These are phyloP conservation scores for Drosophila subpulchrella DNA, from an alignment of 1,140 invertebrate species.

Conservation along the genomic window DNA sequence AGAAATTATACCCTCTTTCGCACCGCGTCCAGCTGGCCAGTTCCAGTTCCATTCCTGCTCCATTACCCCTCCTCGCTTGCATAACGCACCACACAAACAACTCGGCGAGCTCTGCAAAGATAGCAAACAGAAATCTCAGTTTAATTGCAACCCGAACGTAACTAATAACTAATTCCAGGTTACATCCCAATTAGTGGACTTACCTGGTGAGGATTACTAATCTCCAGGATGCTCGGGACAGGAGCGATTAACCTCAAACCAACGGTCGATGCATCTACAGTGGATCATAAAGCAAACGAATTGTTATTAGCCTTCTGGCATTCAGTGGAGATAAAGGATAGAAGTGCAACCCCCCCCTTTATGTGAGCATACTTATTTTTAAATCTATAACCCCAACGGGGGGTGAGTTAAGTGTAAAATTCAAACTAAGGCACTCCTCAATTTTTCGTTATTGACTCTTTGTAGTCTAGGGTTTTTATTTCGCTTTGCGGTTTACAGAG, in stretches of 20 bases:
- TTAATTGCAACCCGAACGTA: constrained; percentile 1
- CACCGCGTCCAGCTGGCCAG: constrained; percentile 11
- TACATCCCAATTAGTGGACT: constrained; percentile 21
- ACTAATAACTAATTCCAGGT: background rate
- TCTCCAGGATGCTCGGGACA: constrained; percentile 98
- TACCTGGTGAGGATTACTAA: constrained; percentile 86
- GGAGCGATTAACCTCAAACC: constrained; percentile 98
- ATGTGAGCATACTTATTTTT: constrained; percentile 4
- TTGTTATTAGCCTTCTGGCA: background rate
- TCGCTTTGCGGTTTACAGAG: background rate
- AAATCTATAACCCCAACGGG: background rate
- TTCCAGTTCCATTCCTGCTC: constrained; percentile 4
- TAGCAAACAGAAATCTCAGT: constrained; percentile 1
- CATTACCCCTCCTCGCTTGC: constrained; percentile 25
- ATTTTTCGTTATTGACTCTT: constrained; percentile 9
- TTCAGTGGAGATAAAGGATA: background rate
- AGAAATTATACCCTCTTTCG: background rate
- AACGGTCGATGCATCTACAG: constrained; percentile 96
- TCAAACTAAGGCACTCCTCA: constrained; percentile 6
- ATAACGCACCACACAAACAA: constrained; percentile 46
- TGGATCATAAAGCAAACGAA: background rate
- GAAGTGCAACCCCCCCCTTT: background rate
- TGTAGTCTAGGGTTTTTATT: background rate
- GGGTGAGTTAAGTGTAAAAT: constrained; percentile 1
- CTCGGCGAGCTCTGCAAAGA: constrained; percentile 26